Evolutionary conservation across 2,888 invertebrate genomes (phyloP), one percentile per base, ranked within the genome.

Genomic region (Eutolmus rufibarbis): DNA sequence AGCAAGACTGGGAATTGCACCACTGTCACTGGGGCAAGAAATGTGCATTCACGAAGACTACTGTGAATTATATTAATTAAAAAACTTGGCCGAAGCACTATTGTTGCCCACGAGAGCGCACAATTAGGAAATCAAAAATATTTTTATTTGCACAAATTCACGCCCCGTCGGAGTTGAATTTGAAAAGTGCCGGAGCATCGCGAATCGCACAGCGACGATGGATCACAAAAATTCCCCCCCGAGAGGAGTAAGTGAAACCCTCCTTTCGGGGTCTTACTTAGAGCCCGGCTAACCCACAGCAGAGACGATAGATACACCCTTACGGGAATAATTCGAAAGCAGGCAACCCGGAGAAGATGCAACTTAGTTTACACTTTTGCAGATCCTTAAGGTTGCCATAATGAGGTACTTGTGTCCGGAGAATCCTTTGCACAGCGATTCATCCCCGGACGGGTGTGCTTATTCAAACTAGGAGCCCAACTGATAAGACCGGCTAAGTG

Each of bases 291-390:
- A 85, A 74, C 85, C 74, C 19, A 85, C 82, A 19, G 14, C 23
- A 37, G 57, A 82, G 56, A 82, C 57, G 85, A 85, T 66, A 74
- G 28, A 34, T 76, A 76, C n/a, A 34, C 23, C 46, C 74, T 37
- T 40, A 43, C n/a, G 37, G 74, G 28, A 66, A 74, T 74, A 57
- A 43, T 74, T 57, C 66, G 46, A 74, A 43, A 85, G 74, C 85
- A 85, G 31, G 19, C 28, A 85, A 74, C 43, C 85, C 43, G n/a
- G 57, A 37, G 31, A 37, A 43, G 85, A 85, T 85, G 74, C 74
- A 85, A 85, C 85, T 85, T 85, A 85, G 85, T 85, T 85, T 85
- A 85, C 85, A 85, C 85, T 85, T 85, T 85, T 85, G 51, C 85
- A 85, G 43, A 85, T 85, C 74, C 85, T 85, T 74, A 74, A 85